phyloP scores from a whole-genome alignment of 1,140 invertebrate genomes.

The Drosophila busckii region DNA sequence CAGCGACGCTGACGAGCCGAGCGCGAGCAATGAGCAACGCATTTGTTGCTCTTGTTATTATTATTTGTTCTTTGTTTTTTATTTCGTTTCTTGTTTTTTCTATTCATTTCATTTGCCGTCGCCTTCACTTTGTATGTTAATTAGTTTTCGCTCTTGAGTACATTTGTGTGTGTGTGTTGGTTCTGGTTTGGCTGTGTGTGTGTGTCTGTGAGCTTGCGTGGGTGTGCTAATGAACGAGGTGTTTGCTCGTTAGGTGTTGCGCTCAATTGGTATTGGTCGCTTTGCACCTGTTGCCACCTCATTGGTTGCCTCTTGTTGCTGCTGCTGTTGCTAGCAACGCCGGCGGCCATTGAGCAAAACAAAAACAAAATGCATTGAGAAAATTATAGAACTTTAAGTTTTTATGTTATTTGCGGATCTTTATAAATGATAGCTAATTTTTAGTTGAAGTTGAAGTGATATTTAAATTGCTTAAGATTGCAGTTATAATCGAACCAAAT shows the following conservation, averaged over 20 bases:
- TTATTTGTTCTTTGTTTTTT: slow-evolving; percentile 24
- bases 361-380: not conserved
- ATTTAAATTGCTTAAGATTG: too few relatives aligned
- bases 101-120: too few relatives aligned
- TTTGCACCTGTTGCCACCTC: slow-evolving; percentile 63
- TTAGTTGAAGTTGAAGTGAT: too few relatives aligned
- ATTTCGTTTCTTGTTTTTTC: slow-evolving; percentile 13
- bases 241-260: slow-evolving; percentile 44
- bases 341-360: slow-evolving; percentile 25
- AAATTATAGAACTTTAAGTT: not conserved
- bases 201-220: slow-evolving; percentile 36
- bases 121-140: slow-evolving; percentile 67
- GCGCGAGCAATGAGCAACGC: slow-evolving; percentile 36
- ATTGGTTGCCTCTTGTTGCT: slow-evolving; percentile 31
- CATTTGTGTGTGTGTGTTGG: not conserved
- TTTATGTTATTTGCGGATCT: not conserved
- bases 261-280: slow-evolving; percentile 47
- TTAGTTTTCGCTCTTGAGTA: slow-evolving; percentile 51
- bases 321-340: too few relatives aligned
- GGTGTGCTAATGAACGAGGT: slow-evolving; percentile 66
- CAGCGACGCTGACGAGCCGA: slow-evolving; percentile 6
- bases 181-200: slow-evolving; percentile 4
- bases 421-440: too few relatives aligned
- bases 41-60: slow-evolving; percentile 14
- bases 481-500: too few relatives aligned